phyloP scores from a whole-genome alignment of 2,888 invertebrate species.

The Diarsia mendica region DNA sequence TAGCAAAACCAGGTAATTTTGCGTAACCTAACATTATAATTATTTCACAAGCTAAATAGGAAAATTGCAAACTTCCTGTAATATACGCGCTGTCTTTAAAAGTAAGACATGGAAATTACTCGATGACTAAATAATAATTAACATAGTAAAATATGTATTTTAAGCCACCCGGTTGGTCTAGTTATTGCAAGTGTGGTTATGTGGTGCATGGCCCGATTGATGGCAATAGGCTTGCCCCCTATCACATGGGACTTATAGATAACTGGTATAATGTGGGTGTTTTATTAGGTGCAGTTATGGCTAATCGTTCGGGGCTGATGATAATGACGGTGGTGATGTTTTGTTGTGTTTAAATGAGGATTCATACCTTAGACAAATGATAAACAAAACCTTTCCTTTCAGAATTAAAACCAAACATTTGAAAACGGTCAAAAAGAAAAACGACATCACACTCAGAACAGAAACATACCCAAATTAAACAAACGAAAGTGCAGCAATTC shows the following conservation, averaged over 20 bases:
- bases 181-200: not conserved
- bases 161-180: not conserved
- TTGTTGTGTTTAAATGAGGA: not conserved
- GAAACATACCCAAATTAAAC: slow-evolving; percentile 18
- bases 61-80: slow-evolving; percentile 56
- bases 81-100: slow-evolving; percentile 38
- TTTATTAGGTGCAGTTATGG: not conserved
- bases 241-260: too few species aligned
- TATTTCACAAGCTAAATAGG: slow-evolving; percentile 46
- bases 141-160: slow-evolving; percentile 9
- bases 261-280: too few species aligned
- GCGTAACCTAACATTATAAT: slow-evolving; percentile 46
- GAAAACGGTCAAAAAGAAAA: not conserved
- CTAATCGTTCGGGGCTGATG: not conserved
- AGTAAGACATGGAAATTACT: slow-evolving; percentile 47
- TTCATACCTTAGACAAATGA: not conserved
- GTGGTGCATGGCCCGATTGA: too few species aligned
- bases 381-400: not conserved
- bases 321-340: not conserved
- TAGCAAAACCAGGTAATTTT: slow-evolving; percentile 45
- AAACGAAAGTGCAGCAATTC: slow-evolving; percentile 42
- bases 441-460: not conserved
- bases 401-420: not conserved
- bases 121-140: slow-evolving; percentile 35
- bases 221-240: too few species aligned